A percentile compares a stretch with the other conserved stretches of the same genome.
These are phyloP conservation scores for Thera obeliscata DNA, from an alignment of 2,888 invertebrate genomes.

Conservation along the genomic window DNA sequence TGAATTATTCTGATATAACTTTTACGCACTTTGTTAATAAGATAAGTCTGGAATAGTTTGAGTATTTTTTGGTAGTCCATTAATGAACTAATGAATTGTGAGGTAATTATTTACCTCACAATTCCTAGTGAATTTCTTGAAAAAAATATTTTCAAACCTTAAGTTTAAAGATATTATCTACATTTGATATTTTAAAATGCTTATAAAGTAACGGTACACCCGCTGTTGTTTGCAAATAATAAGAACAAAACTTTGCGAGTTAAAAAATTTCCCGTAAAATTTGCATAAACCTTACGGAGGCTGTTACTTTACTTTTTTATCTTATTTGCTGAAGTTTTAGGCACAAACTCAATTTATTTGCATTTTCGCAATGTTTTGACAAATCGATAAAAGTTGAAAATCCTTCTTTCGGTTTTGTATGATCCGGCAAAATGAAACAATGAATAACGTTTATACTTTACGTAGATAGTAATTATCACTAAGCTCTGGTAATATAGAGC, in stretches of 20 bases:
- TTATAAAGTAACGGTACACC: constrained; percentile 49
- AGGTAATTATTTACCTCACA: too few species aligned
- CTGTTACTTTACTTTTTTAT: constrained; percentile 71
- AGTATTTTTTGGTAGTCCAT: too few species aligned
- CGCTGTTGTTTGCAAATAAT: constrained; percentile 76
- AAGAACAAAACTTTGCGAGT: constrained; percentile 74
- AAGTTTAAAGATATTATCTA: constrained; percentile 4
- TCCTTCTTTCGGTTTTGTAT: background rate
- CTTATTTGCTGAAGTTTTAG: constrained; percentile 62
- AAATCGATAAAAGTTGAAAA: constrained; percentile 21
- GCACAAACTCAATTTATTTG: constrained; percentile 66
- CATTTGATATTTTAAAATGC: constrained; percentile 53
- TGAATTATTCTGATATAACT: too few species aligned
- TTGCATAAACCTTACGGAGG: constrained; percentile 76
- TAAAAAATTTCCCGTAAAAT: constrained; percentile 76
- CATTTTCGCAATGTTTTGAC: constrained; percentile 47
- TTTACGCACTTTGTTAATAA: too few species aligned
- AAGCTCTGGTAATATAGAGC: too few species aligned
- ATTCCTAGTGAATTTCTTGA: background rate
- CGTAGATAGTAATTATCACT: too few species aligned
- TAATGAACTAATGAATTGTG: too few species aligned
- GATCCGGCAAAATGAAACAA: background rate
- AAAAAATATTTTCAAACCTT: background rate
- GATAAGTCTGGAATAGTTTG: too few species aligned
- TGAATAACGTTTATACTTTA: background rate